Conservation (phyloP, 2,797 vertebrate genomes). For the Mionectes olivaceus region DNA sequence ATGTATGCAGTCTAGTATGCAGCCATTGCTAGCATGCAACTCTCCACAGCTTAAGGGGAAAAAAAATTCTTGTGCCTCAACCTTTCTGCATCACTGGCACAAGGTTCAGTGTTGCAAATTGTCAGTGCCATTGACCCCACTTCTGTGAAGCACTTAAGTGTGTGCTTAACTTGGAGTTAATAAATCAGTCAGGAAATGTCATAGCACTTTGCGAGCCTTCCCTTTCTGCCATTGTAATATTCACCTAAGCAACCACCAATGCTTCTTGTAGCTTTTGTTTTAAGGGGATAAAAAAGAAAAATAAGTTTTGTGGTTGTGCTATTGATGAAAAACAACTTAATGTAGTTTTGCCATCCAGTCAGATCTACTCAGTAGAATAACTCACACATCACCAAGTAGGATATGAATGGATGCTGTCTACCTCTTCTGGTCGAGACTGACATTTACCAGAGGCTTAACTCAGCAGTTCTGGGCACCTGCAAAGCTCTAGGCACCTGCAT, state of each 20-base stretch:
- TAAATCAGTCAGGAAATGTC: conserved; percentile 47
- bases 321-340: background rate
- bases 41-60: background rate
- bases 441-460: background rate
- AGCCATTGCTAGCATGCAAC: background rate
- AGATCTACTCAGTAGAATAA: background rate
- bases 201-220: background rate
- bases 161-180: conserved; percentile 57
- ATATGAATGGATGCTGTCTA: background rate
- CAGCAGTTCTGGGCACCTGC: background rate
- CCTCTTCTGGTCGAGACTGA: background rate
- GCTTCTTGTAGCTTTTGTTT: background rate
- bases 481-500: background rate
- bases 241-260: background rate
- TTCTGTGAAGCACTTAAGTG: conserved; percentile 53
- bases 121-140: conserved; percentile 62
- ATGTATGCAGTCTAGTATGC: background rate
- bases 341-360: background rate
- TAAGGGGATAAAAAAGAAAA: background rate
- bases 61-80: background rate
- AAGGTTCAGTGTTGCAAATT: conserved; percentile 51
- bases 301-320: background rate
- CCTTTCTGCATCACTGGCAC: conserved; percentile 60
- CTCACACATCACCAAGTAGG: background rate
- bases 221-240: background rate